These are phyloP conservation scores for Phortica okadai DNA, from an alignment of 2,888 invertebrate species.

Conservation along the genomic window DNA sequence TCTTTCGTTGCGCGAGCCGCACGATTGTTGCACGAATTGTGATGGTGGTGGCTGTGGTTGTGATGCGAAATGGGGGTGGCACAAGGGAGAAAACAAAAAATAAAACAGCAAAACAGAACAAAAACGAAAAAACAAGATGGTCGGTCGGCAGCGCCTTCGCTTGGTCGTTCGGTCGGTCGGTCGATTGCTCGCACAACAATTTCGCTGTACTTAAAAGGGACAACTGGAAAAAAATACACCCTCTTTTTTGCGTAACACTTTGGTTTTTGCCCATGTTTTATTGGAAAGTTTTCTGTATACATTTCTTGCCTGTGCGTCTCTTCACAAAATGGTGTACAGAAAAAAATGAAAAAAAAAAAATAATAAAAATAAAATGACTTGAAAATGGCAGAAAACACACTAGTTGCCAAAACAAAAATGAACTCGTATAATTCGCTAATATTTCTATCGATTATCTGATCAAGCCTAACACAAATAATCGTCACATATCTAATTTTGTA, in stretches of 20 bases:
- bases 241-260: slow-evolving; percentile 15
- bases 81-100: too few species aligned
- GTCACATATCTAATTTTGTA: too few species aligned
- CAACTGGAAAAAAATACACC: neutral
- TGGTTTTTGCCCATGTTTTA: neutral
- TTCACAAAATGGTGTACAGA: neutral
- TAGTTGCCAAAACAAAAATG: too few species aligned
- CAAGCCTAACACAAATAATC: too few species aligned
- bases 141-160: neutral
- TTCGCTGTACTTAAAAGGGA: neutral
- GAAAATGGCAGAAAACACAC: neutral
- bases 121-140: slow-evolving; percentile 18
- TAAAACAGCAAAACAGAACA: neutral
- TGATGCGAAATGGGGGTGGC: neutral
- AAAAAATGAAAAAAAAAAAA: neutral
- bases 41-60: slow-evolving; percentile 9
- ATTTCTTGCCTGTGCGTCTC: neutral
- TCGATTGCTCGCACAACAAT: neutral
- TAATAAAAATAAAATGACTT: neutral
- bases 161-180: neutral
- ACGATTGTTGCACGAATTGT: neutral
- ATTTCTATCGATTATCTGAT: too few species aligned
- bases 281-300: slow-evolving; percentile 8
- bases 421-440: too few species aligned
- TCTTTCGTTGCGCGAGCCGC: neutral